phyloP scores from a whole-genome alignment of 1,140 invertebrate species.

The Rhagoletis zephyria region DNA sequence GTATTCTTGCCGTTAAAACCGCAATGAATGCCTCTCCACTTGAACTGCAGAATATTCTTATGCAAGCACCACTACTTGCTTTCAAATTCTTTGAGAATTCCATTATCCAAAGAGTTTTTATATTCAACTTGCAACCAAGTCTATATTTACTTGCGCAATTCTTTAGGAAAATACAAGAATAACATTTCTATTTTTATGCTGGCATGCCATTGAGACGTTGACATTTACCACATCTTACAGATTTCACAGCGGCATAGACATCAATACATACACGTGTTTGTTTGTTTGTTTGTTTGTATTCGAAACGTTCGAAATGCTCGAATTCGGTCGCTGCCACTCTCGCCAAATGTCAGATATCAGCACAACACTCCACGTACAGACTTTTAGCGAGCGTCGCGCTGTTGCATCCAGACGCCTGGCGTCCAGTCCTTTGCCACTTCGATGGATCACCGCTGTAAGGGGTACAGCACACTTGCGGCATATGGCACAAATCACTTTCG shows the following conservation, averaged over 20 bases:
- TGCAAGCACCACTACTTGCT: not conserved
- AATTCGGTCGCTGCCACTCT: not conserved
- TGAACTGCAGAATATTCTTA: not conserved
- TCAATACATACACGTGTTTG: not conserved
- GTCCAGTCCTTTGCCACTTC: not conserved
- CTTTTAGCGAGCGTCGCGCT: not conserved
- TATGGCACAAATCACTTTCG: slow-evolving; percentile 43
- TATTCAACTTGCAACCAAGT: not conserved
- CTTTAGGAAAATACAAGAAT: not conserved
- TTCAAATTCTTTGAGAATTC: not conserved
- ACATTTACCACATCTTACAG: slow-evolving; percentile 31
- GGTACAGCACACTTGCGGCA: not conserved
- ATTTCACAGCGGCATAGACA: not conserved
- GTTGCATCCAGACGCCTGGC: not conserved
- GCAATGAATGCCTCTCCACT: not conserved
- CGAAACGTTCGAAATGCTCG: not conserved
- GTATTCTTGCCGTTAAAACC: not conserved
- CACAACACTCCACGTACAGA: not conserved
- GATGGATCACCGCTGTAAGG: not conserved
- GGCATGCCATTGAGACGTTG: slow-evolving; percentile 45
- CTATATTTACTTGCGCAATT: not conserved
- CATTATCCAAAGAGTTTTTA: not conserved
- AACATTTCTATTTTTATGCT: slow-evolving; percentile 19
- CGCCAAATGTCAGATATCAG: slow-evolving; percentile 1
- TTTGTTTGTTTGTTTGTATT: slow-evolving; percentile 12